Evolutionary conservation across 2,888 invertebrate species (phyloP).

Genomic region (Matsumyia berberina): DNA sequence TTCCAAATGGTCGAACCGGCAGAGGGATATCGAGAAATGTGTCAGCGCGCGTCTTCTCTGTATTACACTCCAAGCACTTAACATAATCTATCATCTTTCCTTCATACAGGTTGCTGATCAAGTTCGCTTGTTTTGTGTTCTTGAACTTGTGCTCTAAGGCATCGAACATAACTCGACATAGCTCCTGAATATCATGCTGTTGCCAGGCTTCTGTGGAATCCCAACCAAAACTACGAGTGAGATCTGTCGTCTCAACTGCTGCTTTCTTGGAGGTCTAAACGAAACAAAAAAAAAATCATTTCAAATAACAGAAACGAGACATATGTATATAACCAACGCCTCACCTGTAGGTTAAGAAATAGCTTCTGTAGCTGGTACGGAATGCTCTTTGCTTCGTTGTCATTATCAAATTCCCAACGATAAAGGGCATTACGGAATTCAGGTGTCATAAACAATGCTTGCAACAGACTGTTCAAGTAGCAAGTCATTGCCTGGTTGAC

Average conservation of each 20-base stretch:
- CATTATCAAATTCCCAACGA: conserved; percentile 91
- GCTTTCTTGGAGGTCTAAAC: conserved; percentile 89
- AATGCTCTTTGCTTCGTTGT: conserved; percentile 89
- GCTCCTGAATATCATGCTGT: conserved; percentile 96
- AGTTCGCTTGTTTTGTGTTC: conserved; percentile 91
- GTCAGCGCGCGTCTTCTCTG: conserved; percentile 92
- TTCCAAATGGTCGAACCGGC: conserved; percentile 93
- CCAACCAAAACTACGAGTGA: conserved; percentile 96
- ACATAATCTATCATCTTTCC: conserved; percentile 95
- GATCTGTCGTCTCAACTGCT: conserved; percentile 93
- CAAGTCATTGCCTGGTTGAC: conserved; percentile 97
- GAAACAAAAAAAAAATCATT: background rate
- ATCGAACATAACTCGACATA: conserved; percentile 96
- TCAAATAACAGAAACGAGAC: background rate
- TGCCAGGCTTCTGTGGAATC: conserved; percentile 95
- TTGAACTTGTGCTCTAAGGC: conserved; percentile 93
- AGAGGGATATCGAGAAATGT: conserved; percentile 94
- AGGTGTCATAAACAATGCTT: conserved; percentile 95
- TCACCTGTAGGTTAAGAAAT: conserved; percentile 92
- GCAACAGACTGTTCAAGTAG: conserved; percentile 94
- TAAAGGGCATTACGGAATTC: conserved; percentile 95
- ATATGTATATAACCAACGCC: background rate
- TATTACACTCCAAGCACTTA: conserved; percentile 93
- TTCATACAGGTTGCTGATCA: conserved; percentile 92
- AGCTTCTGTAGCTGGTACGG: conserved; percentile 94